Evolutionary conservation across 2,888 invertebrate genomes (phyloP), one percentile per base, ranked within the genome.

Genomic region (Hypomecis punctinalis): DNA sequence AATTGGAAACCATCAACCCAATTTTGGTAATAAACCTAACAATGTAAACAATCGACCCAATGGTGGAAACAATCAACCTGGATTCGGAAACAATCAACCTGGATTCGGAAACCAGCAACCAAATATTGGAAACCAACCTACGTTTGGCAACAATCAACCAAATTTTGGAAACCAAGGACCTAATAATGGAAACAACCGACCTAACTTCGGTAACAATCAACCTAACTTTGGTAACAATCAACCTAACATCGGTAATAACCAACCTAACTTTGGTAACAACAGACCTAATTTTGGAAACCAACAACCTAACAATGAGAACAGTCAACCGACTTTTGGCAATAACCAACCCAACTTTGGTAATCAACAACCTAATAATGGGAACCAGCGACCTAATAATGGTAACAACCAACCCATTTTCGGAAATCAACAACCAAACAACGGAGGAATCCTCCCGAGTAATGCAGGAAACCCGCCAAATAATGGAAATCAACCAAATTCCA

Each of bases 281-380:
- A 59, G 59, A 23, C 57, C 67, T 11, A 55, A 45, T 5, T 51
- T 54, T 51, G 55, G 54, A 1, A 49, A 67, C 37, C 48, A 61
- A 13, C 66, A 53, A 35, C 59, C 59, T 9, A 56, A 53, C 10
- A 40, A 40, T 10, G 40, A 0, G 7, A 40, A 40, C 10, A 62
- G 66, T 9, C 40, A 54, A 46, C 63, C 61, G 23, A 60, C 58
- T 10, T 65, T 61, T 43, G 63, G 54, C 10, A 57, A 49, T 8
- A 67, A 63, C 11, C 66, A 57, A 37, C 47, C 60, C 6, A 11
- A 35, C 4, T 61, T 47, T 23, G 66, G 61, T 11, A 57, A 48
- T 9, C 61, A 69, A 42, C 59, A 59, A 59, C 69, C 67, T 10
- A 60, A 56, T 45, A 55, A 66, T 40, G 66, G 61, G 46, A 60